Percentiles rank a stretch among this genome's conserved stretches.
Evolutionary conservation across 2,888 invertebrate genomes (phyloP).

Genomic region (Perdita meconis): DNA sequence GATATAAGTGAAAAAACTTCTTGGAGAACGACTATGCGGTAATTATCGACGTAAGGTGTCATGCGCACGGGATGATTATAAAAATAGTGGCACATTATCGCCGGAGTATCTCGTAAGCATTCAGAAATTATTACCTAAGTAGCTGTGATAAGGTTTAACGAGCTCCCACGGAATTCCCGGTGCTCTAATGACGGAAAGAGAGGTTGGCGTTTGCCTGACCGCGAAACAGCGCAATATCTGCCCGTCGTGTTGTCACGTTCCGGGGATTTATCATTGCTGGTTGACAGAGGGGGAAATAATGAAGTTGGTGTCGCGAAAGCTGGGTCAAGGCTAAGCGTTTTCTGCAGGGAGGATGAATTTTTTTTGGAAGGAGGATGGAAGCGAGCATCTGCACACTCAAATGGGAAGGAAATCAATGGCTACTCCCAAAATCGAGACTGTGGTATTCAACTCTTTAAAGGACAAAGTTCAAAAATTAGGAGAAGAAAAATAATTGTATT

Average conservation of each 20-base stretch:
- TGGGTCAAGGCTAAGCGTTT: too few species aligned
- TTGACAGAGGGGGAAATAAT: constrained; percentile 60
- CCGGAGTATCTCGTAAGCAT: constrained; percentile 4
- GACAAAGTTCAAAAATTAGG: too few species aligned
- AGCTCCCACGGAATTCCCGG: constrained; percentile 38
- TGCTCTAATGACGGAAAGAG: constrained; percentile 34
- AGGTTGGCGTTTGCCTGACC: constrained; percentile 26
- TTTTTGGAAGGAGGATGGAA: too few species aligned
- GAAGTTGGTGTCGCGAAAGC: constrained; percentile 46
- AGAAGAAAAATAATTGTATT: too few species aligned
- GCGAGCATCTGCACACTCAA: too few species aligned
- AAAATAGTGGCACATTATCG: constrained; percentile 46
- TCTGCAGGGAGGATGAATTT: too few species aligned
- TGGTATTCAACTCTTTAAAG: too few species aligned
- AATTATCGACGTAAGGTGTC: constrained; percentile 30
- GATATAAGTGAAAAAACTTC: constrained; percentile 23
- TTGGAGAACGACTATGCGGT: constrained; percentile 27
- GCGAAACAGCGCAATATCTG: constrained; percentile 57
- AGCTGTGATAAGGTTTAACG: constrained; percentile 41
- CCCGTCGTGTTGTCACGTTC: constrained; percentile 31
- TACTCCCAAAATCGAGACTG: too few species aligned
- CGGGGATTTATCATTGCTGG: constrained; percentile 49
- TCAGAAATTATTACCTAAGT: constrained; percentile 15
- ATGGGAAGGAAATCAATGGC: too few species aligned
- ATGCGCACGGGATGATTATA: constrained; percentile 27